Evolutionary conservation across 2,113 vertebrate species (phyloP), one percentile per base, ranked within the genome.

Genomic region (Lota lota): DNA sequence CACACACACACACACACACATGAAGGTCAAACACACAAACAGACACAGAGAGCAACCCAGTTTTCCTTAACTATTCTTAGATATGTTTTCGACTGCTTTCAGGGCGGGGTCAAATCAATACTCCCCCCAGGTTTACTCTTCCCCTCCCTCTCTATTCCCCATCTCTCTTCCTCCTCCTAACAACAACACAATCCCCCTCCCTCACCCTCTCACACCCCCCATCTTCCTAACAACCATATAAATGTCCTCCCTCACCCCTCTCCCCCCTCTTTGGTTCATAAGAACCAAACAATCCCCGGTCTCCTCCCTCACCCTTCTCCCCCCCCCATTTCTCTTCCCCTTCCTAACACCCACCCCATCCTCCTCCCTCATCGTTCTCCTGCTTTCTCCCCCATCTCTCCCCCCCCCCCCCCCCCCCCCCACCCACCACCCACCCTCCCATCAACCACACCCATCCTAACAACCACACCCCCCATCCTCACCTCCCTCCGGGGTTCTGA

Each of bases 401-500:
- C 36, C 11, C 36, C 3, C 6, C 36, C 7, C 12, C 4, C 53
- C 5, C 18, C 99, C 97, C 97, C 96, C 97, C 97, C 91, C 28
- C 28, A 33, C 28, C n/a, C n/a, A n/a, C n/a, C n/a, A n/a, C 28
- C 7, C 28, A 33, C 7, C 28, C 7, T 7, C 28, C 7, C 28
- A 3, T 33, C 28, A 33, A 33, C 4, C 28, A 33, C 2, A 5
- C 28, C 28, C 28, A 33, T 33, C 28, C 28, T 33, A 33, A 53
- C 12, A 5, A 53, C 17, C 5, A 1, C 17, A 3, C 40, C 12
- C 40, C 40, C 2, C 40, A 2, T 56, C 5, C 53, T 18, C n/a
- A 99, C 97, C 97, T 97, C 97, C 97, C 91, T 99, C 97, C 18
- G 94, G 95, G 65, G 96, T 99, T 80, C 94, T 93, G 85, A 99